Evolutionary conservation across 2,888 invertebrate genomes (phyloP), one percentile per base, ranked within the genome.

Genomic region (Fragum whitleyi): DNA sequence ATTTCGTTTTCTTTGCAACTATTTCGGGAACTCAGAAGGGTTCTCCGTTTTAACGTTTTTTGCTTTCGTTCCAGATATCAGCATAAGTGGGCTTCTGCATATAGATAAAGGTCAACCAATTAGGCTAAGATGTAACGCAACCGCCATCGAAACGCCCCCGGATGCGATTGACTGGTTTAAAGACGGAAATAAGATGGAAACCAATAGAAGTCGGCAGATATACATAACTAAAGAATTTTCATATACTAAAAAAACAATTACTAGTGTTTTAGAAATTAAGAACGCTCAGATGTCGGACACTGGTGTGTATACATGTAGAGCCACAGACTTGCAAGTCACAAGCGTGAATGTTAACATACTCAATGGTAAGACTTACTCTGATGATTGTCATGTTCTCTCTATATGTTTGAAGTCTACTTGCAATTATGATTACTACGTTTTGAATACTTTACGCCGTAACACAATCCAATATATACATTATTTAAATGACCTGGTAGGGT

Each of bases 301-400:
- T 1, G 91, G 91, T 19, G 90, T 86, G 11, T 91, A 91, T 73
- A 87, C 89, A n/a, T 91, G 91, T 79, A 78, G 90, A 53, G 88
- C 87, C n/a, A 87, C 90, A 7, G 85, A 88, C 69, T 61, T 74
- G 9, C 86, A 90, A 70, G 88, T 89, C 26, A 86, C 87, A 59
- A 90, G 87, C 74, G 83, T 85, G 28, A 88, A 85, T 68, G 89
- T 91, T 21, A 87, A 88, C 76, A 88, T 91, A 29, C 77, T 91
- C 74, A 89, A 90, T 79, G 89, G 91, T 91, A 87, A 88, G 91
- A 39, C 29, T 23, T 23, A 61, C 16, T 57, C 21, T 57, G 26
- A 57, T 26, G 21, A 7, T 26, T 26, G 57, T 57, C 23, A 23
- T 47, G 57, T 57, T 57, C 26, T 57, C 53, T 16, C 57, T 14